Conservation (phyloP, 1,140 invertebrate genomes). For the Monochamus saltuarius region DNA sequence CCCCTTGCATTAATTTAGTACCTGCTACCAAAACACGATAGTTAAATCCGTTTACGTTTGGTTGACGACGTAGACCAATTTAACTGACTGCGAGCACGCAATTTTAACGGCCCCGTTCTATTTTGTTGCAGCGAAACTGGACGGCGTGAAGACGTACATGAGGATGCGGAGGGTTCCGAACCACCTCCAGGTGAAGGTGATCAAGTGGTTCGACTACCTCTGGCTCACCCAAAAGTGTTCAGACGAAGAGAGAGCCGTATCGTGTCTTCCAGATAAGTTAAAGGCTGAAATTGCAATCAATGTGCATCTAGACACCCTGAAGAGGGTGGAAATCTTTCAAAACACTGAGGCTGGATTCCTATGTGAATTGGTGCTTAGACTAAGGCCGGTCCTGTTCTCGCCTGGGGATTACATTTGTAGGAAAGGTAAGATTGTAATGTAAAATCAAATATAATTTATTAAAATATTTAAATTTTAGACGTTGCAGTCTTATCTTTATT, state of each 20-base stretch:
- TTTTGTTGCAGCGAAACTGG: slow-evolving; percentile 85
- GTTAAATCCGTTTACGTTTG: no score
- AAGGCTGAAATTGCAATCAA: slow-evolving; percentile 99
- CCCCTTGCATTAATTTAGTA: no score
- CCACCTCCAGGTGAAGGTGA: slow-evolving; percentile 95
- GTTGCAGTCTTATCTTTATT: no score
- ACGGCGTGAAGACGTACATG: slow-evolving; percentile 99
- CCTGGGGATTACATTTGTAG: slow-evolving; percentile 98
- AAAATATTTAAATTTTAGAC: no score
- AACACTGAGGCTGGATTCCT: slow-evolving; percentile 98
- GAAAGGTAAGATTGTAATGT: slow-evolving; percentile 92
- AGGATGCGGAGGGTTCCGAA: slow-evolving; percentile 91
- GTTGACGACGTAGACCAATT: no score
- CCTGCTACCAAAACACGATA: no score
- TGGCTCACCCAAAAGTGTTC: slow-evolving; percentile 99
- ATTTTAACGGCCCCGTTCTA: neutral
- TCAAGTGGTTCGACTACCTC: slow-evolving; percentile 99
- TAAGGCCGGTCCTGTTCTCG: slow-evolving; percentile 94
- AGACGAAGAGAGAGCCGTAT: slow-evolving; percentile 94
- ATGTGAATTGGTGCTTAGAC: slow-evolving; percentile 91
- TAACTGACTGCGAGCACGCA: no score
- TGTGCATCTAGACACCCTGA: slow-evolving; percentile 96
- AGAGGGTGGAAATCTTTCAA: slow-evolving; percentile 98
- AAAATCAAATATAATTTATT: no score
- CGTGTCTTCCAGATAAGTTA: slow-evolving; percentile 93